Evolutionary conservation across 2,888 invertebrate species (phyloP).

Genomic region (Thecocarcelia acutangulata): DNA sequence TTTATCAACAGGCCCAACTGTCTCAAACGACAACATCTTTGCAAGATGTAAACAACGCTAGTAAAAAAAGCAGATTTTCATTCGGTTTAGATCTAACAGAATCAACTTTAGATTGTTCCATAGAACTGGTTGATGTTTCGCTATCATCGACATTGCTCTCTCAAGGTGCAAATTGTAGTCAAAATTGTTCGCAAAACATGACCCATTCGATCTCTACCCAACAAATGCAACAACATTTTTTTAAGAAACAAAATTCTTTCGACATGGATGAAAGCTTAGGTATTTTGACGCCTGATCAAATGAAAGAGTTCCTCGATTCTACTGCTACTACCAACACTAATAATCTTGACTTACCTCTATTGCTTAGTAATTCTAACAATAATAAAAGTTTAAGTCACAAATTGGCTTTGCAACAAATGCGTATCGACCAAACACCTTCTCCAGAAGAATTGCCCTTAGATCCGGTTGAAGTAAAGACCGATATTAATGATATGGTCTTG

Average conservation of each 20-base stretch:
- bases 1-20: constrained; percentile 56
- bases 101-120: constrained; percentile 80
- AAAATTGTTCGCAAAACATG: constrained; percentile 48
- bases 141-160: constrained; percentile 76
- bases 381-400: constrained; percentile 77
- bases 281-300: constrained; percentile 93
- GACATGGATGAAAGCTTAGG: constrained; percentile 92
- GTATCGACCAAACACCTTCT: constrained; percentile 91
- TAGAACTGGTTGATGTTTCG: constrained; percentile 80
- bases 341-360: constrained; percentile 83
- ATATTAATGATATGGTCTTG: constrained; percentile 82
- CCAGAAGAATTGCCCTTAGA: constrained; percentile 92
- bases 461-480: constrained; percentile 85
- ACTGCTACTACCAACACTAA: constrained; percentile 82
- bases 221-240: constrained; percentile 71
- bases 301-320: constrained; percentile 88
- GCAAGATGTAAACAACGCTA: constrained; percentile 73
- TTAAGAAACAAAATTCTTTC: constrained; percentile 88
- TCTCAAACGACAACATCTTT: constrained; percentile 69
- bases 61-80: constrained; percentile 76
- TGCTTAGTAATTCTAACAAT: constrained; percentile 78
- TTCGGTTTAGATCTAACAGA: constrained; percentile 81
- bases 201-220: constrained; percentile 40
- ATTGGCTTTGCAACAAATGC: constrained; percentile 77
- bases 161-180: constrained; percentile 63